Evolutionary conservation across 2,888 invertebrate species (phyloP).

Genomic region (Melanotus villosus): DNA sequence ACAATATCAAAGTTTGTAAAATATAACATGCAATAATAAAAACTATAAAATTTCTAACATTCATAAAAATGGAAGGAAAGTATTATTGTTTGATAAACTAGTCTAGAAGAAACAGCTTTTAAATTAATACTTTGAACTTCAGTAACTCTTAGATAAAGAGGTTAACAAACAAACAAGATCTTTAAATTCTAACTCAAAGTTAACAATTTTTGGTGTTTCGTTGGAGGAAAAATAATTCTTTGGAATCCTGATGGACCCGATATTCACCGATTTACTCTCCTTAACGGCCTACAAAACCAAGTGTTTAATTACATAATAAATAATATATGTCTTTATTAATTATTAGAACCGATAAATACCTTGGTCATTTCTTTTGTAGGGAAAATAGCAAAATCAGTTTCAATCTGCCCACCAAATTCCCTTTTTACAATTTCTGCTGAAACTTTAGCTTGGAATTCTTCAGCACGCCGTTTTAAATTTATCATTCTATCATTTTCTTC

Average conservation of each 20-base stretch:
- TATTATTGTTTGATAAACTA: too few species aligned
- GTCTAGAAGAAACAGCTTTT: too few species aligned
- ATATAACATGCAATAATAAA: too few species aligned
- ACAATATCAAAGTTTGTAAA: too few species aligned
- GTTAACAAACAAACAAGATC: too few species aligned
- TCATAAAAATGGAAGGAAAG: too few species aligned
- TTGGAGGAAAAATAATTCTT: slow-evolving; percentile 55
- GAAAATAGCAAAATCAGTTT: slow-evolving; percentile 82
- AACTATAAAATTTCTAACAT: too few species aligned
- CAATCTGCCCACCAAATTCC: slow-evolving; percentile 79
- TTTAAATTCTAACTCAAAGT: slow-evolving; percentile 64
- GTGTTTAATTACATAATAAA: too few species aligned
- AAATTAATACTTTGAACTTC: too few species aligned
- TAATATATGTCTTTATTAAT: neutral
- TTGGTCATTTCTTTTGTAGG: slow-evolving; percentile 80
- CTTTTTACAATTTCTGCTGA: slow-evolving; percentile 76
- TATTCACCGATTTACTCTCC: slow-evolving; percentile 62
- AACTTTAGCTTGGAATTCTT: slow-evolving; percentile 76
- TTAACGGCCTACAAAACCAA: slow-evolving; percentile 65
- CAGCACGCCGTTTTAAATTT: slow-evolving; percentile 72
- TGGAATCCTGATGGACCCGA: slow-evolving; percentile 66
- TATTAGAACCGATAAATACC: slow-evolving; percentile 57
- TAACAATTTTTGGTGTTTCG: slow-evolving; percentile 60
- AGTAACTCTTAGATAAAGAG: too few species aligned
- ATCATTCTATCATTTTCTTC: slow-evolving; percentile 69